Evolutionary conservation across 2,113 vertebrate genomes (phyloP).

Genomic region (Sinocyclocheilus anshuiensis): DNA sequence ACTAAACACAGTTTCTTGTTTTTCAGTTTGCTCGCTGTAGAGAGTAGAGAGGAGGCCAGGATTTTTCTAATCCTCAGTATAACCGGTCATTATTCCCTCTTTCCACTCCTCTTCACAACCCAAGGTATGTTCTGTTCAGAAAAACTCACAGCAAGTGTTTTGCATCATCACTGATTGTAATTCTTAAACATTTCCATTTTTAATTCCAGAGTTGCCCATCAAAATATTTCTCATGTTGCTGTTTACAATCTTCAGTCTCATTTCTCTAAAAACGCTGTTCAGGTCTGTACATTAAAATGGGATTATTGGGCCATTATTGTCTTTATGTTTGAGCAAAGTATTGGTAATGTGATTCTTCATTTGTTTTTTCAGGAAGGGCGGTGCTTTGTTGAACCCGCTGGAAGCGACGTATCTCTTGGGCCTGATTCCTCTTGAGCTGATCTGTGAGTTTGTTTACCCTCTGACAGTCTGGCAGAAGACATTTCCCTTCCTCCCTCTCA

Average conservation of each 20-base stretch:
- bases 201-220: constrained; percentile 85
- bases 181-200: constrained; percentile 56
- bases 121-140: constrained; percentile 77
- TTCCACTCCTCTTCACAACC: constrained; percentile 89
- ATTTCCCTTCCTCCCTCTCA: constrained; percentile 87
- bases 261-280: constrained; percentile 82
- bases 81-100: constrained; percentile 90
- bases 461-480: constrained; percentile 79
- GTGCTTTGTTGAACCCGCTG: constrained; percentile 77
- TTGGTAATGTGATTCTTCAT: constrained; percentile 1
- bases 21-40: constrained; percentile 87
- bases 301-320: neutral
- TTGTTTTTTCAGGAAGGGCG: constrained; percentile 74
- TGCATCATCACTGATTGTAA: neutral
- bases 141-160: neutral
- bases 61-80: constrained; percentile 87
- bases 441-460: constrained; percentile 87
- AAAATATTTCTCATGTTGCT: constrained; percentile 91
- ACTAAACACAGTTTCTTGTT: neutral
- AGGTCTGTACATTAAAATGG: constrained; percentile 74
- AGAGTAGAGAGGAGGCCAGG: constrained; percentile 87
- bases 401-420: constrained; percentile 86
- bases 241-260: constrained; percentile 87
- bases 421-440: constrained; percentile 79
- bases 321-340: neutral